Percentiles rank a stretch among this genome's conserved stretches.
phyloP scores from a whole-genome alignment of 2,888 invertebrate genomes.

The Volucella inflata region DNA sequence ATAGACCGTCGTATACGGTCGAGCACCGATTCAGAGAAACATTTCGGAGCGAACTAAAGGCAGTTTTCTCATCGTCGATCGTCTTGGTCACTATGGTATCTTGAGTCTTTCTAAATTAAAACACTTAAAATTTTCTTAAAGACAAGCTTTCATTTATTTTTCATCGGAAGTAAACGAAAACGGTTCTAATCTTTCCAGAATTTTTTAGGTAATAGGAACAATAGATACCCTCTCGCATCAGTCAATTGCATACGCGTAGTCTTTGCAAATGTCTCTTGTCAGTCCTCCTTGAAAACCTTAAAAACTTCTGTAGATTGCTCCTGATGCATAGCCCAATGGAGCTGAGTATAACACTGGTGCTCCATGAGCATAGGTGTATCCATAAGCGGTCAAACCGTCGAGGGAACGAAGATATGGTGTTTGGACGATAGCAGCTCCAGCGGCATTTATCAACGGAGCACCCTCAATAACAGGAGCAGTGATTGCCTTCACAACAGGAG shows the following conservation, averaged over 20 bases:
- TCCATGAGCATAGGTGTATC: constrained; percentile 61
- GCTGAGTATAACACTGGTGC: constrained; percentile 57
- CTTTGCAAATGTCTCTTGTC: neutral
- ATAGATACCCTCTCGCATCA: constrained; percentile 66
- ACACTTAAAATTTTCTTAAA: neutral
- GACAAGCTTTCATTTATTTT: constrained; percentile 11
- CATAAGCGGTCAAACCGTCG: constrained; percentile 59
- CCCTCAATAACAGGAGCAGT: constrained; percentile 60
- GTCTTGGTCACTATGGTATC: too few relatives aligned
- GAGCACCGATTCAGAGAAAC: too few relatives aligned
- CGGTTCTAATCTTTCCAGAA: constrained; percentile 70
- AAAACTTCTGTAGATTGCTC: constrained; percentile 39
- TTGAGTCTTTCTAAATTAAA: neutral
- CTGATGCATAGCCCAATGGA: constrained; percentile 42
- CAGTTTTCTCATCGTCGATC: too few relatives aligned
- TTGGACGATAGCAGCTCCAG: constrained; percentile 39
- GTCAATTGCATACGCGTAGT: constrained; percentile 28
- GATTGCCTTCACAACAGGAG: constrained; percentile 75
- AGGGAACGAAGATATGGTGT: constrained; percentile 50
- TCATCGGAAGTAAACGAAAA: constrained; percentile 3
- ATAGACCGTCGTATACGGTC: too few relatives aligned
- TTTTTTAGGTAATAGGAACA: constrained; percentile 52
- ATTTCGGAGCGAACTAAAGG: too few relatives aligned
- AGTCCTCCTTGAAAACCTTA: constrained; percentile 15
- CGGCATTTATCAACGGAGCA: constrained; percentile 45